Conservation (phyloP, 37 sponge, comb jelly and placozoan genomes). For the Mnemiopsis leidyi region DNA sequence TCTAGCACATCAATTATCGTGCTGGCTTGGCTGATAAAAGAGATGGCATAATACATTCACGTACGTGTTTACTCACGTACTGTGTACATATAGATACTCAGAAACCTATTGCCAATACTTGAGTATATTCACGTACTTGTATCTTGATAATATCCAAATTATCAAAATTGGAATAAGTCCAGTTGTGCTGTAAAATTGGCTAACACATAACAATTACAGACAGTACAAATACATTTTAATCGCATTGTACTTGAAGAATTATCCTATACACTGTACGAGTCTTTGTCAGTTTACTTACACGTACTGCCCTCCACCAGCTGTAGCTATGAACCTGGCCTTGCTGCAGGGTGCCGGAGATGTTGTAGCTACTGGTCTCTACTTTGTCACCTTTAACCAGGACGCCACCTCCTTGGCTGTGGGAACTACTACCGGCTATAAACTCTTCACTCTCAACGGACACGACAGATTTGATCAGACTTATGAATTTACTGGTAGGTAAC, state of each 20-base stretch:
- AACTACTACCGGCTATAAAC: conserved; percentile 77
- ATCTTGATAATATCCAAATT: background rate
- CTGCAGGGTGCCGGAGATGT: conserved; percentile 33
- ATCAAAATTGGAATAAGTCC: background rate
- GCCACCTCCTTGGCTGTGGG: conserved; percentile 83
- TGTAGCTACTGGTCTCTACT: conserved; percentile 72
- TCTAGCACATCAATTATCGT: no score
- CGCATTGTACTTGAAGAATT: background rate
- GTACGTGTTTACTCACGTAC: no score
- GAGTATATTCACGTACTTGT: no score
- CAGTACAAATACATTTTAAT: background rate
- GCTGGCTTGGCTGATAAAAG: no score
- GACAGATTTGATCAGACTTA: conserved; percentile 64
- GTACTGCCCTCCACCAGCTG: background rate
- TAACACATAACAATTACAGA: background rate
- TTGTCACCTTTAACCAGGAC: conserved; percentile 90
- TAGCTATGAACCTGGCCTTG: conserved; percentile 64
- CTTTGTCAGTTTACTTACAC: no score
- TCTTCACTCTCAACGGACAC: conserved; percentile 69
- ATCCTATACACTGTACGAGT: no score
- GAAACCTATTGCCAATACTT: no score
- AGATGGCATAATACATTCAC: no score
- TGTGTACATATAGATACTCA: no score
- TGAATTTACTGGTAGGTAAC: conserved; percentile 60
- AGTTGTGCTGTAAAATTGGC: background rate